Base-by-base conservation (phyloP, 2,113 vertebrate genomes). In the Ascaphus truei region DNA sequence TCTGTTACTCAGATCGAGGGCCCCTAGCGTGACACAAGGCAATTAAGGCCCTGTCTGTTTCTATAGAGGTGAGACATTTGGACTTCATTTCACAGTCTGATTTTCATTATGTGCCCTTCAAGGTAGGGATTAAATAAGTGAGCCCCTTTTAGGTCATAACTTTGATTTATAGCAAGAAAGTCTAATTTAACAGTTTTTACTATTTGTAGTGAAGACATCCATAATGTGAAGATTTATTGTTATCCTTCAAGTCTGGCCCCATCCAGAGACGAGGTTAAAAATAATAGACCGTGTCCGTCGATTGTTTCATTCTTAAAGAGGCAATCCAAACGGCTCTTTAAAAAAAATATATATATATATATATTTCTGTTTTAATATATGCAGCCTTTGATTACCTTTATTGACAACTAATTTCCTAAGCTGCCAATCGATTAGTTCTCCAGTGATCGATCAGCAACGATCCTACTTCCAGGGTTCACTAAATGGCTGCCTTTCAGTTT, bases 41-140 rank as follows among this genome's bases (percentile, higher is more conserved):
- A 75, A 75, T 82, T 80, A 81, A 79, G 81, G 62, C 66, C 71
- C 73, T 81, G 66, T 27, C 72, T 65, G 81, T 76, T 80, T 77
- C 75, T 53, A 60, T 58, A 73, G 82, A 75, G 73, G 80, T 76
- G 74, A 73, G 78, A 77, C 65, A 66, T 81, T 85, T 72, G 74
- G 81, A 68, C 74, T 53, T 81, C 15, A 65, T 82, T 79, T 84
- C 74, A 55, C 68, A 79, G 78, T 75, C 81, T 75, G 37, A 81
- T 78, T 85, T 87, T 87, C 83, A 86, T 89, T 88, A 86, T 80
- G 71, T 51, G 16, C 41, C 69, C 84, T 84, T 82, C 77, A 79
- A 81, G 76, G 74, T 72, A 8, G 8, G 72, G 72, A 82, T 83
- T 79, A 41, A 41, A 41, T 41, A 41, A 41, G 11, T 41, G 8